Percentiles rank a stretch among this genome's conserved stretches.
phyloP scores from a whole-genome alignment of 2,113 vertebrate species.

The Atrichornis clamosus region DNA sequence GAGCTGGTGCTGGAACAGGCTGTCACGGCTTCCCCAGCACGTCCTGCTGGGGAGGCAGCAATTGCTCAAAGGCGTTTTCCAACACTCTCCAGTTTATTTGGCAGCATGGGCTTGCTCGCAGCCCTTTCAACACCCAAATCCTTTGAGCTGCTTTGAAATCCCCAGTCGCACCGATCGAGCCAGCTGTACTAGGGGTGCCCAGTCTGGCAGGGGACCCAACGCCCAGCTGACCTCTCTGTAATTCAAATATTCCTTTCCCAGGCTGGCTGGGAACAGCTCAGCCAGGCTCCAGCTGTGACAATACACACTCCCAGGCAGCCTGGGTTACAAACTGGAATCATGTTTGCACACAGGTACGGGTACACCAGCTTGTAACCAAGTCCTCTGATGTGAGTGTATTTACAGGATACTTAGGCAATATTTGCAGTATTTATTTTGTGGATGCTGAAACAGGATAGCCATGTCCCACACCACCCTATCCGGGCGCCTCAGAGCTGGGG shows the following conservation, averaged over 20 bases:
- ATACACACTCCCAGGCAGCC: background rate
- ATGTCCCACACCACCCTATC: background rate
- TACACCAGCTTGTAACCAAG: background rate
- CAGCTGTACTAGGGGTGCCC: rapidly evolving
- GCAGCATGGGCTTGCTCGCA: background rate
- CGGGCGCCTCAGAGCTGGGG: rapidly evolving
- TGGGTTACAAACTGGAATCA: background rate
- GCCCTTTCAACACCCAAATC: background rate
- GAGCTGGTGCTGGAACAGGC: background rate
- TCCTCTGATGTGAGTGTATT: background rate
- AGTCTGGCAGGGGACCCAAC: background rate
- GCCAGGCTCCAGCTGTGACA: background rate
- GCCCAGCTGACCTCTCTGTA: background rate
- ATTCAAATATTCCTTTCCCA: background rate
- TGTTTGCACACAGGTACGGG: background rate
- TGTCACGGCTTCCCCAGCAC: background rate
- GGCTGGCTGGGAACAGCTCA: background rate
- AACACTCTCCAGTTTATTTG: rapidly evolving
- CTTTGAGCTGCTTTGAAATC: background rate
- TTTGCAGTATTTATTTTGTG: background rate
- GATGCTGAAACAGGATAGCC: background rate
- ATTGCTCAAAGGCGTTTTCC: background rate
- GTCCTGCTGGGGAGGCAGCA: rapidly evolving
- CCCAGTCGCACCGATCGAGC: background rate
- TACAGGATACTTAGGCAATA: background rate